phyloP scores from a whole-genome alignment of 2,888 invertebrate species.

The Mimas tiliae region DNA sequence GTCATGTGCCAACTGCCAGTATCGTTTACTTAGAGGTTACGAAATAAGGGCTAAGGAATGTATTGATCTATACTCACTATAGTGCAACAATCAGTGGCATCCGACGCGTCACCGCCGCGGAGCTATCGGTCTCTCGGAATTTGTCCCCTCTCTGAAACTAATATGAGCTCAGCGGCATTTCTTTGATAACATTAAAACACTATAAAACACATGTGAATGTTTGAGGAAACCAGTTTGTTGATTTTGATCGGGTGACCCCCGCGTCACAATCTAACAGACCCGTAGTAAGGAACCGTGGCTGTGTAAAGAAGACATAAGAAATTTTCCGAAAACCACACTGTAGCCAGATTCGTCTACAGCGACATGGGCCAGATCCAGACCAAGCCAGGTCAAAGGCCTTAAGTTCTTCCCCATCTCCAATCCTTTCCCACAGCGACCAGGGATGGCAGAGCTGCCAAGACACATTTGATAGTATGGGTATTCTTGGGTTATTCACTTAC shows the following conservation, averaged over 20 bases:
- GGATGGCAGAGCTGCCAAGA: too few relatives aligned
- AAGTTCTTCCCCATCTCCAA: too few relatives aligned
- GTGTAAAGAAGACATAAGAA: neutral
- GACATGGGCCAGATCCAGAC: too few relatives aligned
- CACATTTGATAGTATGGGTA: too few relatives aligned
- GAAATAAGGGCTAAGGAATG: too few relatives aligned
- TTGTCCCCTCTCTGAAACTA: neutral
- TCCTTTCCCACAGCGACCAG: too few relatives aligned
- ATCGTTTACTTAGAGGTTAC: too few relatives aligned
- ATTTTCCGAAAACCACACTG: neutral
- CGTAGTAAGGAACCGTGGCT: neutral
- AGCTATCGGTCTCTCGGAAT: neutral
- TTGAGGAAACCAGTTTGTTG: slow-evolving; percentile 14
- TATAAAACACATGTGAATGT: neutral
- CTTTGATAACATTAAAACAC: slow-evolving; percentile 17
- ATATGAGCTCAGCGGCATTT: neutral
- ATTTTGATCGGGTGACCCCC: neutral
- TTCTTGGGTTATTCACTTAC: too few relatives aligned
- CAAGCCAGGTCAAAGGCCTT: too few relatives aligned
- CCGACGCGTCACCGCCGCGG: neutral
- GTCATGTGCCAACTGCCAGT: too few relatives aligned
- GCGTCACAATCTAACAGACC: neutral
- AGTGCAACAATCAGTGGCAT: neutral
- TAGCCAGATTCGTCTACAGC: neutral
- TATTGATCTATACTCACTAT: too few relatives aligned